phyloP scores from a whole-genome alignment of 2,113 vertebrate species.

The Rutilus rutilus region DNA sequence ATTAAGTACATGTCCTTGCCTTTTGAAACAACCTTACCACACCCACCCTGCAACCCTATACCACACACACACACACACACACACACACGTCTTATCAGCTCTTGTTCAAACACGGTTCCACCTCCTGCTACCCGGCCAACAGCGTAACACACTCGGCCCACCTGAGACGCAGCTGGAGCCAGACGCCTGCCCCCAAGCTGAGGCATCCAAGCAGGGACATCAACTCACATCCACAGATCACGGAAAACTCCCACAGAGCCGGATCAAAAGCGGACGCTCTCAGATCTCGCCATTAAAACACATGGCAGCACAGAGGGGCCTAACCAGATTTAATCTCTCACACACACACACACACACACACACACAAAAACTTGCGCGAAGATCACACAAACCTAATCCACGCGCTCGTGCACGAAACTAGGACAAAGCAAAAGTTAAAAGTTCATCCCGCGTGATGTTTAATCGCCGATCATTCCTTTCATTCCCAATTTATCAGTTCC shows the following conservation, averaged over 20 bases:
- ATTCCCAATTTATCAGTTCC: background rate
- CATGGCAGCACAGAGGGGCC: background rate
- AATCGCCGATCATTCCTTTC: background rate
- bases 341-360: background rate
- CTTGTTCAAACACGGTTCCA: conserved; percentile 9
- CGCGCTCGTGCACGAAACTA: background rate
- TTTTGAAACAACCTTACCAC: conserved; percentile 14
- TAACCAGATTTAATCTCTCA: conserved; percentile 10
- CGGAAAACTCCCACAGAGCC: conserved; percentile 9
- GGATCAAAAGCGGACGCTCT: conserved; percentile 17
- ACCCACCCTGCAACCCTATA: background rate
- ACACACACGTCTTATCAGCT: conserved; percentile 21
- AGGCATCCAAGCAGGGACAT: conserved; percentile 25
- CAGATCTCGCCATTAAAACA: conserved; percentile 27
- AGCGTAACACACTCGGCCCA: background rate
- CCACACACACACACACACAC: background rate
- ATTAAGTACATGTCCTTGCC: background rate
- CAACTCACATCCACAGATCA: background rate
- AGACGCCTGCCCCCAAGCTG: background rate
- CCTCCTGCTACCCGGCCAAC: conserved; percentile 6
- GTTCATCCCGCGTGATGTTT: background rate
- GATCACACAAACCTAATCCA: conserved; percentile 1
- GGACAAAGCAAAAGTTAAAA: conserved; percentile 3
- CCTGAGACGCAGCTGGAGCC: conserved; percentile 19
- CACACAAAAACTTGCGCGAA: background rate